Evolutionary conservation across 2,113 vertebrate species (phyloP).

Genomic region (Aegithalos caudatus): DNA sequence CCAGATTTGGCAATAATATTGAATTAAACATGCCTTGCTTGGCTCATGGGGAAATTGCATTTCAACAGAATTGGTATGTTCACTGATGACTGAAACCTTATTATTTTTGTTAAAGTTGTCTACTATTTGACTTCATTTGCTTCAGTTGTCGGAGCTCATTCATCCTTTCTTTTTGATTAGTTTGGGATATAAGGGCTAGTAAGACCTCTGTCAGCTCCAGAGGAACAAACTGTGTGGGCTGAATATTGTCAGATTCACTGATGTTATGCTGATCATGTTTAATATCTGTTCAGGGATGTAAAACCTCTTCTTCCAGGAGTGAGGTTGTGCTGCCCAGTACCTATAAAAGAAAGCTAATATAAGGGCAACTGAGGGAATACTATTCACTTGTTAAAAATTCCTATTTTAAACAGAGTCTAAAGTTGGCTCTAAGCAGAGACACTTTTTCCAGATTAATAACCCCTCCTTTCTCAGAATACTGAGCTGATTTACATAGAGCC

Average conservation of each 20-base stretch:
- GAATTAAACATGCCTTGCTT: not conserved
- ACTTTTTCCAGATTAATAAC: conserved; percentile 41
- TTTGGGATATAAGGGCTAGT: conserved; percentile 11
- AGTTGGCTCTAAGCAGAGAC: conserved; percentile 5
- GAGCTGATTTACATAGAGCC: conserved; percentile 14
- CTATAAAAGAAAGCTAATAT: conserved; percentile 25
- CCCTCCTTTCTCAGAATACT: conserved; percentile 11
- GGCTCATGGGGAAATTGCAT: not conserved
- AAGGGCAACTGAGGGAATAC: conserved; percentile 33
- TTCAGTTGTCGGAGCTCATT: not conserved
- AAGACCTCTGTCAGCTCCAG: not conserved
- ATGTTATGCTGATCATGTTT: conserved; percentile 49
- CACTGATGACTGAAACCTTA: conserved; percentile 15
- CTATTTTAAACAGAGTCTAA: conserved; percentile 15
- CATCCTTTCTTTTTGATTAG: conserved; percentile 22
- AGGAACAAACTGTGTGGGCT: conserved; percentile 38
- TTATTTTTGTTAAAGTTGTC: conserved; percentile 2
- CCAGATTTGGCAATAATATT: not conserved
- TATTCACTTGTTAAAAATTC: conserved; percentile 38
- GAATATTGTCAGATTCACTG: conserved; percentile 28
- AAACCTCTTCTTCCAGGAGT: conserved; percentile 30
- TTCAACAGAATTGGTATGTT: not conserved
- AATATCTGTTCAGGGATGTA: conserved; percentile 42
- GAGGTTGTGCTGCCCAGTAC: not conserved
- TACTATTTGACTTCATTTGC: conserved; percentile 1